These are phyloP conservation scores for Polypedilum pembai DNA, from an alignment of 1,140 invertebrate species.

Conservation along the genomic window DNA sequence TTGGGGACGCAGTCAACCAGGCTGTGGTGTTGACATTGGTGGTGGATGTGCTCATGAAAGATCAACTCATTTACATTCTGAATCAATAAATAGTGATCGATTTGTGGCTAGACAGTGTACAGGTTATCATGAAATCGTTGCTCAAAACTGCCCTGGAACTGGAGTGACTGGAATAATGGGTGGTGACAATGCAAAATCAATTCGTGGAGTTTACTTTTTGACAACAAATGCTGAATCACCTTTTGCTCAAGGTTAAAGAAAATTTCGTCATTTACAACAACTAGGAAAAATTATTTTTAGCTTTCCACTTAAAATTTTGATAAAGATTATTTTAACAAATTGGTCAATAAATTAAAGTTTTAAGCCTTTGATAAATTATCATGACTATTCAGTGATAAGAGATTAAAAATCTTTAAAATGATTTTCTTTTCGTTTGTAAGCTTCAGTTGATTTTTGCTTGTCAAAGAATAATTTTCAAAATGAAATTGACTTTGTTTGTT, in stretches of 20 bases:
- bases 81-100: neutral
- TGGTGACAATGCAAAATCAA: neutral
- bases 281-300: too few relatives aligned
- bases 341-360: too few relatives aligned
- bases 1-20: slow-evolving; percentile 31
- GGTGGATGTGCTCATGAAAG: neutral
- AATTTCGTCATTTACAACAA: too few relatives aligned
- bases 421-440: too few relatives aligned
- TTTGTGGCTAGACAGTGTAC: neutral
- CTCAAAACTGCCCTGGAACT: neutral
- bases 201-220: neutral
- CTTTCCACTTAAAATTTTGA: too few relatives aligned
- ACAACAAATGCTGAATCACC: neutral
- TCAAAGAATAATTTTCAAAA: too few relatives aligned
- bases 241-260: neutral
- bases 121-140: neutral
- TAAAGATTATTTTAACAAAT: too few relatives aligned
- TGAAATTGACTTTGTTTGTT: neutral
- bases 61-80: neutral
- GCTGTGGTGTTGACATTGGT: neutral
- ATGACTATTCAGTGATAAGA: too few relatives aligned
- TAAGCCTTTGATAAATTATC: too few relatives aligned
- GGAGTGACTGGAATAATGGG: neutral
- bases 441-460: too few relatives aligned
- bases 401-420: too few relatives aligned